Evolutionary conservation across 1,140 invertebrate genomes (phyloP), one percentile per base, ranked within the genome.

Genomic region (Euura saliciscinereae): DNA sequence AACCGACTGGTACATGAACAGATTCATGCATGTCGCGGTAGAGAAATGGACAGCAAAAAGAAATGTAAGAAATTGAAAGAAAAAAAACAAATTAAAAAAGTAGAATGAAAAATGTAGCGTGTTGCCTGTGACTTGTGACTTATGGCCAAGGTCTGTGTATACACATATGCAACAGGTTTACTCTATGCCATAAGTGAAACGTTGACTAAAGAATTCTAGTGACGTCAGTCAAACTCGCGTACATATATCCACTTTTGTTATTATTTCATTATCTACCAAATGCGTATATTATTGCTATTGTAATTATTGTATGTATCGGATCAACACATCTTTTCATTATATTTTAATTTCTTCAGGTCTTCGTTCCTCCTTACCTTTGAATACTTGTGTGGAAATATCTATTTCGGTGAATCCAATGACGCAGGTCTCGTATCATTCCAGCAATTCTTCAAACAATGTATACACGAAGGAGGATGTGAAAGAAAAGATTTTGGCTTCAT

Each of bases 151-250:
- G 28, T 1, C 28, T 28, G 28, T 28, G 28, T 51, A 51, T 59
- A 59, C 51, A 59, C 13, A 59, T 59, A 59, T 59, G 51, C 51
- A 59, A 59, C 51, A 59, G 51, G 51, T 59, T 59, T 59, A n/a
- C 13, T 59, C 8, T n/a, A 2, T 59, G 2, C 51, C 51, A 59
- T 59, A 59, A 59, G 51, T 59, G 51, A 59, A 59, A 59, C 51
- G 51, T 59, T 11, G 10, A 59, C 13, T 59, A 6, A 59, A 59
- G 28, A 28, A 28, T 28, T 28, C 28, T 59, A 11, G 51, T 59
- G 51, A 59, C 51, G 51, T n/a, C 51, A n/a, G 13, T 8, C 51
- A 28, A 59, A 59, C 51, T 59, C 51, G 51, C 51, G n/a, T 59
- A 59, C 51, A 3, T 59, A 59, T 59, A 3, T 3, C n/a, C n/a